Base-by-base conservation (phyloP, 2,888 invertebrate species). In the Onchidella celtica region DNA sequence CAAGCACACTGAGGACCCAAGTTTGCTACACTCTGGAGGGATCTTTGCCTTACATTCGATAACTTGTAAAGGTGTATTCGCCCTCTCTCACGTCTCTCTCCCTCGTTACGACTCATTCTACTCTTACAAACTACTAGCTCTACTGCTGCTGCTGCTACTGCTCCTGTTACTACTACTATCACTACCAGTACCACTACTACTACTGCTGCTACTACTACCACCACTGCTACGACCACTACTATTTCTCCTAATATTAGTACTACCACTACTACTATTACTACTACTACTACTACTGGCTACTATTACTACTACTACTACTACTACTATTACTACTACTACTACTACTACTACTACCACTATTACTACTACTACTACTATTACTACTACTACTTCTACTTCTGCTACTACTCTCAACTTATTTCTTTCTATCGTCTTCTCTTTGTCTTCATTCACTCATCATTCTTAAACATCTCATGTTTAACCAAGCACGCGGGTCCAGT, bases 321-420 rank as follows among this genome's bases (percentile, higher is more conserved):
- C 57, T 32, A 55, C 57, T 73, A 57, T 57, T 73, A 73, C 73
- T 73, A 73, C 73, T 73, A 73, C 73, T 73, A 73, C 73, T 73
- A 73, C 73, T 73, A 73, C 73, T 57, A 57, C 73, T 73, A 73
- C 73, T 73, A 73, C 73, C 57, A 73, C 73, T 73, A 73, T 57
- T 73, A 73, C 73, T 73, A 73, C 73, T 73, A 73, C 73, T 73
- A 73, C 73, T 73, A 57, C 73, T 73, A 73, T 57, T 73, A 73
- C 73, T 73, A 73, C 73, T 73, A 32, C 57, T 57, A 32, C 73
- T 73, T 11, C 73, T 73, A 55, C 73, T 73, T 27, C 73, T 59
- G 32, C 73, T 73, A 2, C 73, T 55, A 55, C 73, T 69, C n/a
- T n/a, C n/a, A n/a, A n/a, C n/a, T n/a, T n/a, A 17, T 55, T 55